Evolutionary conservation across 2,888 invertebrate species (phyloP), one percentile per base, ranked within the genome.

Genomic region (Scaptomyza caliginosa): DNA sequence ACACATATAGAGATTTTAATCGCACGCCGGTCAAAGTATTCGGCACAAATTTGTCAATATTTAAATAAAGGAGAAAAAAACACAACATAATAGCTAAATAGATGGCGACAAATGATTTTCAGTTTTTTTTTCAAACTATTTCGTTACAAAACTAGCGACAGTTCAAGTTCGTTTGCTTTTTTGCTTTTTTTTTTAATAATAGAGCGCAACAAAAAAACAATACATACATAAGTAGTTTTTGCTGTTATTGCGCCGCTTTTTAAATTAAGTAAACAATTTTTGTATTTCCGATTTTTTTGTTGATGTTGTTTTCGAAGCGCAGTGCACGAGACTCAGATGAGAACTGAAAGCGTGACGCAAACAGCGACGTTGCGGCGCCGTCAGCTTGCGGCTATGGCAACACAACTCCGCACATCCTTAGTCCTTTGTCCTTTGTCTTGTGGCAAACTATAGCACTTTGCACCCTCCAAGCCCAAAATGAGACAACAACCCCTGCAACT

Each of bases 41-140:
- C 23, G 45, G 40, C 67, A 75, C 64, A 64, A 86, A 86, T 84
- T 83, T 83, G 86, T 83, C 86, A 83, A 80, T 84, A 75, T 69
- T 57, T 67, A 39, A 56, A 59, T 60, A 58, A 43, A 45, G 38
- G 26, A 57, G 49, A 55, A 42, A 26, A 55, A 48, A 62, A 30
- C 65, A 65, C 58, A 32, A 34, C 50, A 60, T 66, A 69, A 68
- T 57, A 38, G 23, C 54, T 38, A 76, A 60, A 45, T 58, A 63
- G 59, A 73, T 66, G 65, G 59, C 57, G 69, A 82, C 72, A 58
- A 77, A 71, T 73, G 66, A 67, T 76, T 71, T 68, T 80, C 24
- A 24, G 34, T 19, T 52, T 55, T 58, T 19, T 52, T 55, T 58
- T 62, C 40, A 28, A 21, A 13, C 30, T 62, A 59, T 64, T 34